Conservation (phyloP, 2,113 vertebrate genomes). For the Anoplopoma fimbria region DNA sequence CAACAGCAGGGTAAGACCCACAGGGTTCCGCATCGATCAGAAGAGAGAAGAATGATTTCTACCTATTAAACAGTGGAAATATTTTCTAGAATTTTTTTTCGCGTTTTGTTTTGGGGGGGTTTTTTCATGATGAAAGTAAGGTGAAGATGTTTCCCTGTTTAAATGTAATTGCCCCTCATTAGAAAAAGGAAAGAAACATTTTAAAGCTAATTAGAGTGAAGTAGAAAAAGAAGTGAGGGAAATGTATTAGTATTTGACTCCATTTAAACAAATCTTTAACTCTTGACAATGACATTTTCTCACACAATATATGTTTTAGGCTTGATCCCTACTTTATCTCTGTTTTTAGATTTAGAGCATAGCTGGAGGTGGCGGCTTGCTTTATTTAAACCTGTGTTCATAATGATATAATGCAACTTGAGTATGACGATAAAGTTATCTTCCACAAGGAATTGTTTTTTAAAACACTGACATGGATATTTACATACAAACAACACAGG, state of each 20-base stretch:
- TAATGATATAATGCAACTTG: not conserved
- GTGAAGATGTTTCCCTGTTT: not conserved
- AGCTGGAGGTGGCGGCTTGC: not conserved
- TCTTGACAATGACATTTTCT: not conserved
- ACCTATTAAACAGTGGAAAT: constrained; percentile 20
- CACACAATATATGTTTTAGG: not conserved
- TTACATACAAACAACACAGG: not conserved
- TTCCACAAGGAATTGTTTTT: too few species aligned
- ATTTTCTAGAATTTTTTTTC: not conserved
- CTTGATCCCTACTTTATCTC: not conserved
- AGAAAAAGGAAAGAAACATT: not conserved
- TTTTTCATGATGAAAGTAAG: not conserved
- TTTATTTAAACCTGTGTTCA: not conserved
- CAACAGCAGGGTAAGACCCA: constrained; percentile 77
- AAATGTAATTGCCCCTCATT: not conserved
- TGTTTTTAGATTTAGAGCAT: not conserved
- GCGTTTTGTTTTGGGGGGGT: not conserved
- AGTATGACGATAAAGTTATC: too few species aligned
- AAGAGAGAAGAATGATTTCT: constrained; percentile 53
- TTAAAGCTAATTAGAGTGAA: not conserved
- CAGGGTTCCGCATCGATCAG: constrained; percentile 65
- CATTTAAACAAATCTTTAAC: not conserved
- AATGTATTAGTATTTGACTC: not conserved
- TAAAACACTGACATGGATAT: too few species aligned
- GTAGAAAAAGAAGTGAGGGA: not conserved